phyloP scores from a whole-genome alignment of 2,797 vertebrate species.

The Heliangelus exortis region DNA sequence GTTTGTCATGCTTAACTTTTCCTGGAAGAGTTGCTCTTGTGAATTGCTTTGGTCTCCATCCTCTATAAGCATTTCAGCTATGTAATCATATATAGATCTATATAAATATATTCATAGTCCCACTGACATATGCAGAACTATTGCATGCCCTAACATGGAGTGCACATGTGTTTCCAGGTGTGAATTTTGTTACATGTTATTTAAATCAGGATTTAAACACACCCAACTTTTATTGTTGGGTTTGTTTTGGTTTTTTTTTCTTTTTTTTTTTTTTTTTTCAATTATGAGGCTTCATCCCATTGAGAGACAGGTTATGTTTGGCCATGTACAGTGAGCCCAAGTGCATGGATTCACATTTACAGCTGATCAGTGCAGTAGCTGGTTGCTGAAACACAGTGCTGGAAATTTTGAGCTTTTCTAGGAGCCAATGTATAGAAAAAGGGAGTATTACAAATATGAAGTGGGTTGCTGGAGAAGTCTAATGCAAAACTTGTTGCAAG shows the following conservation, averaged over 20 bases:
- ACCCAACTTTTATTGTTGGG: background rate
- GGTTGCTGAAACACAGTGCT: accelerated
- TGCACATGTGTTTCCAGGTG: conserved; percentile 3
- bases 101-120: background rate
- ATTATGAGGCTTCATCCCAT: background rate
- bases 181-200: background rate
- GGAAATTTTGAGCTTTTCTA: background rate
- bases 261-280: too few relatives aligned
- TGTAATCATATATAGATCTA: background rate
- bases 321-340: background rate
- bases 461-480: background rate
- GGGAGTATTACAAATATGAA: background rate
- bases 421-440: background rate
- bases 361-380: background rate
- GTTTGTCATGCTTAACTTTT: background rate
- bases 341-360: background rate
- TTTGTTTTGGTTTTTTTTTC: background rate
- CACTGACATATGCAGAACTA: background rate
- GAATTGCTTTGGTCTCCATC: background rate
- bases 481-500: background rate
- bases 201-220: background rate
- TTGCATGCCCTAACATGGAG: conserved; percentile 24
- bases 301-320: background rate
- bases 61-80: background rate
- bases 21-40: background rate